Percentiles rank a stretch among this genome's conserved stretches.
These are phyloP conservation scores for Acipenser transmontanus DNA, from an alignment of 2,797 vertebrate genomes.

Conservation along the genomic window DNA sequence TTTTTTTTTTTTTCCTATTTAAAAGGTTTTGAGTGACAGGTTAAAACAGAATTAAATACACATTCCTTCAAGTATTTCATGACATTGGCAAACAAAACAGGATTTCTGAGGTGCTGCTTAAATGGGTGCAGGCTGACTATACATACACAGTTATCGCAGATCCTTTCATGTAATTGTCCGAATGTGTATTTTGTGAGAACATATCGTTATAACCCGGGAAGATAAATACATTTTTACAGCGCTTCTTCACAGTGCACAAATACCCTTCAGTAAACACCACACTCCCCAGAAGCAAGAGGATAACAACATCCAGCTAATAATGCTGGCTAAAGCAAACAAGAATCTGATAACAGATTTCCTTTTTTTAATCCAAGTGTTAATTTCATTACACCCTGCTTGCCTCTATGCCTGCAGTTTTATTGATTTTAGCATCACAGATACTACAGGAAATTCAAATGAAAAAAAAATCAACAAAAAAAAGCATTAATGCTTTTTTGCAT, in stretches of 20 bases:
- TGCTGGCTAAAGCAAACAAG: conserved; percentile 44
- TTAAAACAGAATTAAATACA: neutral
- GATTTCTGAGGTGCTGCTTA: conserved; percentile 37
- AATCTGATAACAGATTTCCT: conserved; percentile 41
- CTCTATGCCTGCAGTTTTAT: neutral
- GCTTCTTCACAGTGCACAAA: conserved; percentile 27
- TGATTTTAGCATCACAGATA: conserved; percentile 3
- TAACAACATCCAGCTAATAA: conserved; percentile 39
- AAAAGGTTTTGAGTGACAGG: neutral
- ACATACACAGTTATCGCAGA: conserved; percentile 40
- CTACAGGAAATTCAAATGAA: neutral
- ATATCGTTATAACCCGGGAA: conserved; percentile 24
- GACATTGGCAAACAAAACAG: neutral
- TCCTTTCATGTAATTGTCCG: conserved; percentile 47
- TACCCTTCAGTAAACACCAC: conserved; percentile 44
- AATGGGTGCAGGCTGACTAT: conserved; percentile 42
- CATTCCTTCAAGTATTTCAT: neutral
- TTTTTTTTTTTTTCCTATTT: too few relatives aligned
- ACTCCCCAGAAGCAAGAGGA: conserved; percentile 47
- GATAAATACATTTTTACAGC: conserved; percentile 31
- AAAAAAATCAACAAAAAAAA: neutral
- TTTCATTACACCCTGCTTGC: conserved; percentile 24
- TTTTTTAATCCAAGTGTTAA: conserved; percentile 34
- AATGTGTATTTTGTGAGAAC: conserved; percentile 34
- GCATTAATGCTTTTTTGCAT: neutral